Percentiles rank a stretch among this genome's conserved stretches.
Evolutionary conservation across 2,797 vertebrate genomes (phyloP).

Genomic region (Pseudomugil tenellus): DNA sequence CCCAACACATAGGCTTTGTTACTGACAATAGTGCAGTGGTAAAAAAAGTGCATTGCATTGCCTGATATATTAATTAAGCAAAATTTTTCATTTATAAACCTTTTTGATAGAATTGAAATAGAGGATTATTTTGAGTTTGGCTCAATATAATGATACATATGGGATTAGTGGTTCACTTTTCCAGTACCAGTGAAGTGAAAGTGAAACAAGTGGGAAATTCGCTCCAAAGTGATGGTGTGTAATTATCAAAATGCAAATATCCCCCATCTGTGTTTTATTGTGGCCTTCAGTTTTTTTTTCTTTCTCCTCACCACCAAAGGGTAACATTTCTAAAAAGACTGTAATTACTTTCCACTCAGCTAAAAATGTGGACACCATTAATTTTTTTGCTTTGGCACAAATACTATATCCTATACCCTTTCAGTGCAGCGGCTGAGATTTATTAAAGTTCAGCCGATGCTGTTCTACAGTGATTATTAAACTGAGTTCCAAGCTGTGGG

Average conservation of each 20-base stretch:
- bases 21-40: not conserved
- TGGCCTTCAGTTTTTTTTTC: constrained; percentile 32
- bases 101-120: constrained; percentile 22
- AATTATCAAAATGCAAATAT: constrained; percentile 71
- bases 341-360: constrained; percentile 69
- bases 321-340: constrained; percentile 70
- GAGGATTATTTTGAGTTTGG: constrained; percentile 21
- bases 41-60: constrained; percentile 6
- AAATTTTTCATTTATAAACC: constrained; percentile 27
- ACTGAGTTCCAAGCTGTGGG: constrained; percentile 23
- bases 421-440: constrained; percentile 56
- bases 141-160: constrained; percentile 44
- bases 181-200: constrained; percentile 27
- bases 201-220: constrained; percentile 38
- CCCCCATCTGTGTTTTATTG: constrained; percentile 66
- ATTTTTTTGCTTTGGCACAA: constrained; percentile 60
- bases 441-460: constrained; percentile 58
- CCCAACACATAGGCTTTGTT: no score
- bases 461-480: constrained; percentile 23
- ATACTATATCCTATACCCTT: constrained; percentile 39
- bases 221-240: constrained; percentile 50
- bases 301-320: constrained; percentile 33
- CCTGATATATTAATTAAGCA: constrained; percentile 20
- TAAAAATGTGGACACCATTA: constrained; percentile 61
- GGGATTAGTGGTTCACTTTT: constrained; percentile 58